A percentile compares a stretch with the other conserved stretches of the same genome.
phyloP scores from a whole-genome alignment of 2,888 invertebrate species.

The Drosophila nigritarsus region DNA sequence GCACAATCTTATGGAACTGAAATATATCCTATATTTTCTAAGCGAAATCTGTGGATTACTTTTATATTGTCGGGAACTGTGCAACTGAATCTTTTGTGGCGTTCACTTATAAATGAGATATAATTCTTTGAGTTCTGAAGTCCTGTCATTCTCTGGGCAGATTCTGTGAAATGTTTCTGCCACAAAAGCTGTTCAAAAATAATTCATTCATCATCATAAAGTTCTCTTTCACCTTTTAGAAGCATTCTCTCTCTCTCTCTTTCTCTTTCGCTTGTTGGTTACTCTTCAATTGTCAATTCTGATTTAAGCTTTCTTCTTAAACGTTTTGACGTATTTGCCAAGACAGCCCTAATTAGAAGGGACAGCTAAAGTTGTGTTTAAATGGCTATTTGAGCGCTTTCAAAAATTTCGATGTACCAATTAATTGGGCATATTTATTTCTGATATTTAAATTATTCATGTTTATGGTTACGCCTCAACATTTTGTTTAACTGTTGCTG shows the following conservation, averaged over 20 bases:
- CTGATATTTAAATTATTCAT: conserved; percentile 25
- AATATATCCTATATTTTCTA: background rate
- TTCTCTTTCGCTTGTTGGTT: background rate
- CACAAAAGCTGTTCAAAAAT: background rate
- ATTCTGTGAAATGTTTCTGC: too few species aligned
- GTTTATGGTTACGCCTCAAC: conserved; percentile 1
- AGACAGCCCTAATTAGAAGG: background rate
- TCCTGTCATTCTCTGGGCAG: background rate
- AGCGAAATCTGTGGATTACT: too few species aligned
- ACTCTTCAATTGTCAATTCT: background rate
- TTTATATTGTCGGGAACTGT: too few species aligned
- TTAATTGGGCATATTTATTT: conserved; percentile 34
- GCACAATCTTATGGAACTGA: background rate
- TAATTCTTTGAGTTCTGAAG: background rate
- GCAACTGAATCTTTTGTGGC: too few species aligned
- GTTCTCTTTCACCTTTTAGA: too few species aligned
- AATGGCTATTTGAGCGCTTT: conserved; percentile 1
- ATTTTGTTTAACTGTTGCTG: conserved; percentile 11
- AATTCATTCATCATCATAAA: background rate
- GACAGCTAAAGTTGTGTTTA: background rate
- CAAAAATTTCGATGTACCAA: background rate
- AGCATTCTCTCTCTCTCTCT: background rate
- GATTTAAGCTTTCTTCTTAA: background rate
- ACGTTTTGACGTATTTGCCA: background rate
- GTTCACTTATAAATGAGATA: too few species aligned